Evolutionary conservation across 2,888 invertebrate genomes (phyloP).

Genomic region (Seira musarum): DNA sequence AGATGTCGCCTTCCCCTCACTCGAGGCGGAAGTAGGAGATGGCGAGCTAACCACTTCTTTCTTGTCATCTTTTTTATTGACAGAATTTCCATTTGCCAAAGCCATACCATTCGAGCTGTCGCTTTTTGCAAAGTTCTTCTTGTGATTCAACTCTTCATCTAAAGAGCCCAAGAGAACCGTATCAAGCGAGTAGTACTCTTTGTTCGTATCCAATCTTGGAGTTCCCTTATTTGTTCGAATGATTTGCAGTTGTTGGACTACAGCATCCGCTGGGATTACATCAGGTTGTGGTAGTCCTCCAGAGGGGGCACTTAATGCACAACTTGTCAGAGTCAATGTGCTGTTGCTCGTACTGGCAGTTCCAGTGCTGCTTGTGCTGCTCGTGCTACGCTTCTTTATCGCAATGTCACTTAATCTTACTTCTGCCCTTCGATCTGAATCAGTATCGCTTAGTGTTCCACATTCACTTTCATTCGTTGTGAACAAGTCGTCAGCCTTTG

Average conservation of each 20-base stretch:
- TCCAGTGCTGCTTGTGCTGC: slow-evolving; percentile 59
- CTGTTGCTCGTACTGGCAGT: slow-evolving; percentile 55
- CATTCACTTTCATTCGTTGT: slow-evolving; percentile 59
- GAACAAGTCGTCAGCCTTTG: slow-evolving; percentile 62
- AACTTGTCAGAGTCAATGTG: slow-evolving; percentile 64
- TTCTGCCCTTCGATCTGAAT: slow-evolving; percentile 62
- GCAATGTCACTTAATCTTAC: slow-evolving; percentile 56
- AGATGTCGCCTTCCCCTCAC: slow-evolving; percentile 40
- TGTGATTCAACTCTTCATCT: slow-evolving; percentile 61
- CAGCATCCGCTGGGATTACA: slow-evolving; percentile 67
- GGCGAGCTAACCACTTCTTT: background rate
- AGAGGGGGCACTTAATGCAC: slow-evolving; percentile 23
- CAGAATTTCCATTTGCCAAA: background rate
- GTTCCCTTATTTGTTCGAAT: slow-evolving; percentile 62
- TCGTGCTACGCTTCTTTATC: slow-evolving; percentile 60
- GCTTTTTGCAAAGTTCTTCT: slow-evolving; percentile 32
- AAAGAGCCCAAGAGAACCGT: slow-evolving; percentile 69
- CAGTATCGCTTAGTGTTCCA: slow-evolving; percentile 68
- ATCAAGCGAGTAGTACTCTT: slow-evolving; percentile 68
- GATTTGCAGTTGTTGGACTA: slow-evolving; percentile 65
- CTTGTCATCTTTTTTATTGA: background rate
- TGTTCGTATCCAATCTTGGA: slow-evolving; percentile 64
- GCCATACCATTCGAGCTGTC: background rate
- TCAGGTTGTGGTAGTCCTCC: slow-evolving; percentile 67
- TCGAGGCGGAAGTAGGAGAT: background rate